Evolutionary conservation across 1,140 invertebrate genomes (phyloP).

Genomic region (Kradibia gibbosae): DNA sequence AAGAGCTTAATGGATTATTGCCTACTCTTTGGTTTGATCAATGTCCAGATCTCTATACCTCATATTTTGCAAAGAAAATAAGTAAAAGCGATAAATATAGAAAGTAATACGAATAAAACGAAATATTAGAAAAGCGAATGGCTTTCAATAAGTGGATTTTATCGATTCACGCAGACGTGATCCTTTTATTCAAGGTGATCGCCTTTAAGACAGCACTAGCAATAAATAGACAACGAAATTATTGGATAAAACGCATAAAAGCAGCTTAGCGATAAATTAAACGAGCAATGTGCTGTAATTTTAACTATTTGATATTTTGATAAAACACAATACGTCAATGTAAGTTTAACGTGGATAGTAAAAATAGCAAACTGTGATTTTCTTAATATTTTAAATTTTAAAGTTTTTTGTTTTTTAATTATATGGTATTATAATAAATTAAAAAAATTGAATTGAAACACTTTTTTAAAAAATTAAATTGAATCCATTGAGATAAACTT

Average conservation of each 20-base stretch:
- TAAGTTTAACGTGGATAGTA: not conserved
- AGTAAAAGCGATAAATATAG: slow-evolving; percentile 26
- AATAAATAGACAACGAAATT: slow-evolving; percentile 26
- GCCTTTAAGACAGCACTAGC: slow-evolving; percentile 12
- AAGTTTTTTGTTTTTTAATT: not conserved
- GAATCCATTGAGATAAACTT: too few relatives aligned
- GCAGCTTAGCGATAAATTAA: slow-evolving; percentile 37
- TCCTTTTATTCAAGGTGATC: slow-evolving; percentile 20
- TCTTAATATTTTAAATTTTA: not conserved
- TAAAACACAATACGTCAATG: slow-evolving; percentile 10
- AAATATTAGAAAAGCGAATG: slow-evolving; percentile 34
- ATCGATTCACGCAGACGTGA: slow-evolving; percentile 39
- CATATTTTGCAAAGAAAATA: slow-evolving; percentile 10
- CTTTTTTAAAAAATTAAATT: too few relatives aligned
- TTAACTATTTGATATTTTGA: slow-evolving; percentile 19
- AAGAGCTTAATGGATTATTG: slow-evolving; percentile 13
- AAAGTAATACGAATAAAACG: not conserved
- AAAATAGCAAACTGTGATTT: slow-evolving; percentile 22
- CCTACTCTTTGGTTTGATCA: slow-evolving; percentile 25
- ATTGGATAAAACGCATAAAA: slow-evolving; percentile 23
- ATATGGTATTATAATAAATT: too few relatives aligned
- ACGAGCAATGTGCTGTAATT: not conserved
- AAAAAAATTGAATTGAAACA: too few relatives aligned
- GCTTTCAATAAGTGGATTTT: slow-evolving; percentile 36
- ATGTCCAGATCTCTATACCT: slow-evolving; percentile 2